Percentiles rank a stretch among this genome's conserved stretches.
These are phyloP conservation scores for Tinea pellionella DNA, from an alignment of 2,888 invertebrate species.

Conservation along the genomic window DNA sequence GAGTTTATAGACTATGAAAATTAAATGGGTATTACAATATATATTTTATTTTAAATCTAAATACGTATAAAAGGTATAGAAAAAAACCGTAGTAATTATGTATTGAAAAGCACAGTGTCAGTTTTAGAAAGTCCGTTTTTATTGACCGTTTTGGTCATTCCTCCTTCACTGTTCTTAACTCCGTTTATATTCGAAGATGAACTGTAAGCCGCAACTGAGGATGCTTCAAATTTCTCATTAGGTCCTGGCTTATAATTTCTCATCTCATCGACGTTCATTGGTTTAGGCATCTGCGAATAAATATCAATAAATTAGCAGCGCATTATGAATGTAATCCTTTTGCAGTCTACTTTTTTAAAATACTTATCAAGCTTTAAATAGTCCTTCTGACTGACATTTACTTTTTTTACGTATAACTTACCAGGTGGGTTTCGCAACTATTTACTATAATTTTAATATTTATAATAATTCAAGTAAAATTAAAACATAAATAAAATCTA, in stretches of 20 bases:
- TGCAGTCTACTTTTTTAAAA: too few relatives aligned
- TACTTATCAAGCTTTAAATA: too few relatives aligned
- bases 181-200: conserved; percentile 59
- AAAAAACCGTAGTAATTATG: not conserved
- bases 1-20: too few relatives aligned
- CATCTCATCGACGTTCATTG: not conserved
- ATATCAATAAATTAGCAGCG: not conserved
- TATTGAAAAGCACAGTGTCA: conserved; percentile 11
- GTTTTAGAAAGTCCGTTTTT: conserved; percentile 70
- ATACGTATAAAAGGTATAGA: too few relatives aligned
- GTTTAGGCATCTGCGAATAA: not conserved
- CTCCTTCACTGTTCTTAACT: conserved; percentile 57
- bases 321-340: not conserved
- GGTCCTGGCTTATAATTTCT: not conserved
- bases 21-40: too few relatives aligned
- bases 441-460: too few relatives aligned
- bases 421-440: too few relatives aligned
- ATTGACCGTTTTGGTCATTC: conserved; percentile 68
- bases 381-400: too few relatives aligned
- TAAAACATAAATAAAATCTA: too few relatives aligned
- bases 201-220: conserved; percentile 15
- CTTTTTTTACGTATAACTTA: too few relatives aligned
- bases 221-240: conserved; percentile 19
- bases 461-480: too few relatives aligned
- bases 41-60: too few relatives aligned